Base-by-base conservation (phyloP, 2,888 invertebrate genomes). In the Colostygia pectinataria region DNA sequence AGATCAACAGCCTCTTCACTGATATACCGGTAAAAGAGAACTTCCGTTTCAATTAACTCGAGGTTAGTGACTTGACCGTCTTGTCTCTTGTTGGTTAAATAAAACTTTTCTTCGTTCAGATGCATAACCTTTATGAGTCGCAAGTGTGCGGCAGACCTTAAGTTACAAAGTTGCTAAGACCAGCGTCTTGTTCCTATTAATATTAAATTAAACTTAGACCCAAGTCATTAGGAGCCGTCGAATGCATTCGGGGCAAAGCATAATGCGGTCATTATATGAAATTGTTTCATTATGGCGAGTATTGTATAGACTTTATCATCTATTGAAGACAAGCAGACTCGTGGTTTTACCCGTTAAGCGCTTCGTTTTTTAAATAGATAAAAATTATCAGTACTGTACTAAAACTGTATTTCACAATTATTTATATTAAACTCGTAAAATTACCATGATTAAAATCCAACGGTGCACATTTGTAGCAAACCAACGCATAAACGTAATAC, bases 151-250 rank as follows among this genome's bases (percentile, higher is more conserved):
- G 32, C 24, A 12, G 29, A 46, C 56, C 57, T 68, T 67, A 64
- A 59, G 56, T 66, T 66, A 65, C 59, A 61, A 68, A 72, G 75
- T 81, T 76, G 67, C 78, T 78, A 80, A 84, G 85, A 80, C 78
- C 71, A 61, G 63, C 76, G 77, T 83, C 84, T 83, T 83, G 79
- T 78, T 74, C 74, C 66, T 69, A 81, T 83, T 83, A 77, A 83
- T 84, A 85, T 87, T 83, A 86, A 87, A 86, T 88, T 87, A 85
- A 87, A 87, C 80, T 78, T 66, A 79, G 75, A 74, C 75, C 77
- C 68, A 74, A 78, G 77, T 84, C 88, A 86, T 88, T 87, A 84
- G 57, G 74, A 74, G 66, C 78, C 82, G 87, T 87, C 88, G 82
- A 80, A 79, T 77, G 77, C 88, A 87, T 78, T 77, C 71, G 66